phyloP scores from a whole-genome alignment of 37 sponge, comb jelly and placozoan genomes.

The Petrosia ficiformis region DNA sequence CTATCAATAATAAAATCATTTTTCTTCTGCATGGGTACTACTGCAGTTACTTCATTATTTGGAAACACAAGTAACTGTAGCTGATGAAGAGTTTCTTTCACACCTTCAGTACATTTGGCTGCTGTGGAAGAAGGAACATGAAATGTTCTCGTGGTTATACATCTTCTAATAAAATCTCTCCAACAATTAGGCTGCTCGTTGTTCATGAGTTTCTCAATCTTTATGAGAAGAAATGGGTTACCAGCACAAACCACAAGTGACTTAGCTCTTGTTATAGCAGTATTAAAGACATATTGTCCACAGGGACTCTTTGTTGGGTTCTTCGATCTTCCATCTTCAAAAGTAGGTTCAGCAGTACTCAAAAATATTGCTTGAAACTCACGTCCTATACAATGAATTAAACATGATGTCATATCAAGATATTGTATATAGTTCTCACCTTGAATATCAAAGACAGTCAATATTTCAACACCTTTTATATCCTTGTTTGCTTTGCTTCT shows the following conservation, averaged over 20 bases:
- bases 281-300: constrained; percentile 56
- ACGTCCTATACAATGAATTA: constrained; percentile 10
- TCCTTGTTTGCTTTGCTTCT: too few relatives aligned
- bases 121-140: neutral
- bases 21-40: neutral
- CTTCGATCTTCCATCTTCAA: constrained; percentile 3
- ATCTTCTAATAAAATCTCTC: constrained; percentile 31
- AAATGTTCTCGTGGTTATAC: constrained; percentile 24
- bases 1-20: neutral
- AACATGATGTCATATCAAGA: neutral
- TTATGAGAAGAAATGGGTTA: constrained; percentile 51
- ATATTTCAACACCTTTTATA: neutral
- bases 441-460: constrained; percentile 2
- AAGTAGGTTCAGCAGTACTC: constrained; percentile 46
- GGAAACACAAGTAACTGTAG: neutral
- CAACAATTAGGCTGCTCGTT: constrained; percentile 27
- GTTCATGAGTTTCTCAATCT: neutral
- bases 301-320: constrained; percentile 34
- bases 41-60: too few relatives aligned
- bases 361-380: constrained; percentile 55
- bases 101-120: neutral
- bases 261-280: constrained; percentile 40
- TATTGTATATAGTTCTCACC: neutral
- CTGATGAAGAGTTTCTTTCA: neutral
- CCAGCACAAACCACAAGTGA: constrained; percentile 42